Percentiles rank a stretch among this genome's conserved stretches.
Conservation (phyloP, 1,140 invertebrate species). For the Hesperophylax magnus region DNA sequence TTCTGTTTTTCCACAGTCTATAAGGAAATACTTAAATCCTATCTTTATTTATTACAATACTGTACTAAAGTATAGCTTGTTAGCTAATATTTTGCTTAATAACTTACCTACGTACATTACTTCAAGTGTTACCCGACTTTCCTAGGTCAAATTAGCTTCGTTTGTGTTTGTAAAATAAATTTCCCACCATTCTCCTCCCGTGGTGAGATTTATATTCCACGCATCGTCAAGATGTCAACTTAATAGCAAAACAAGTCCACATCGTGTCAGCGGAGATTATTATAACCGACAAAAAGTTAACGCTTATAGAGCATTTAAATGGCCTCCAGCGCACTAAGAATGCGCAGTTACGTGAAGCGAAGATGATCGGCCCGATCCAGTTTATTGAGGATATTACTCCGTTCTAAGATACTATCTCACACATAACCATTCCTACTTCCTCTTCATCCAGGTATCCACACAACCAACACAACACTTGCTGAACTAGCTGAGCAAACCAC, state of each 20-base stretch:
- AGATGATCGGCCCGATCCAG: slow-evolving; percentile 56
- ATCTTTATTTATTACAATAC: too few species aligned
- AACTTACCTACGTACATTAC: too few species aligned
- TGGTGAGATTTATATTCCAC: background rate
- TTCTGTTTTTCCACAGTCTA: too few species aligned
- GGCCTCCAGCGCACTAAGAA: slow-evolving; percentile 33
- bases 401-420: background rate
- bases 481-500: background rate
- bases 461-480: background rate
- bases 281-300: slow-evolving; percentile 20
- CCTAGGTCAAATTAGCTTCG: too few species aligned
- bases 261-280: background rate
- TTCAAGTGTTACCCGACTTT: too few species aligned
- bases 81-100: too few species aligned
- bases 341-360: slow-evolving; percentile 52
- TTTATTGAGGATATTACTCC: slow-evolving; percentile 49
- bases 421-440: slow-evolving; percentile 9
- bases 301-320: background rate
- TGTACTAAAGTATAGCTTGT: too few species aligned
- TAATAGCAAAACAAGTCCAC: background rate
- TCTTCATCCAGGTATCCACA: background rate
- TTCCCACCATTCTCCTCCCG: too few species aligned
- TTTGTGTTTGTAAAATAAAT: too few species aligned
- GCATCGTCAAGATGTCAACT: background rate
- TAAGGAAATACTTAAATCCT: too few species aligned